Evolutionary conservation across 2,113 vertebrate genomes (phyloP), one percentile per base, ranked within the genome.

Genomic region (Stomatorhinus ivindoensis): DNA sequence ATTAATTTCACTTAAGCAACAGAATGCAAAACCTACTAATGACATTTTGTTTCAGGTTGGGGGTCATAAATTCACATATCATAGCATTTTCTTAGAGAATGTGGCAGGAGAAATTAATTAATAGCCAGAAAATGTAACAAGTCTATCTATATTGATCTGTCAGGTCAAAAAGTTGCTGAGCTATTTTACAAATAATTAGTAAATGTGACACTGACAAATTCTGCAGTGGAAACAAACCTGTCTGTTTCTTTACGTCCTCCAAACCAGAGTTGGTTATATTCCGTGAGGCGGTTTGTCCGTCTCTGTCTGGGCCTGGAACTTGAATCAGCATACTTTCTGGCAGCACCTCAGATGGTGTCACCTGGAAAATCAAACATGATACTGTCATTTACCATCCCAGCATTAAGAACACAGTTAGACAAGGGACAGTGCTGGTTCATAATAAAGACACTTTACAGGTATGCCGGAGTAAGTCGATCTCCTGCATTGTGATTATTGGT

Each of bases 311-410:
- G 92, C 92, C 35, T 0, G 93, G 90, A 3, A 95, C 94, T 0
- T 96, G 95, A n/a, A 97, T 95, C 65, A 98, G 97, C 97, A 97
- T 97, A 88, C 95, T 97, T 93, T 96, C 97, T 89, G 97, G 97
- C 95, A 98, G 96, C 93, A 96, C 96, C 92, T 98, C 97, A 3
- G 97, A 96, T 61, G 96, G 95, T 55, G 97, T 97, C 95, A 98
- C 97, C 97, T 98, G 94, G 87, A 94, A 88, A 51, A 88, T 86
- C 27, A 86, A 89, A 87, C 87, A 90, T 87, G 89, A 35, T n/a
- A 88, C 10, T 39, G 61, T 88, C 46, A 87, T 42, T 87, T 61
- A 87, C 27, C 24, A 31, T 69, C 61, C 61, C 27, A 80, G 17
- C 73, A 80, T 80, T 80, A 13, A 80, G 44, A 46, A 50, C 83